These are phyloP conservation scores for Gryon sp. DNA, from an alignment of 1,140 invertebrate species.

Conservation along the genomic window DNA sequence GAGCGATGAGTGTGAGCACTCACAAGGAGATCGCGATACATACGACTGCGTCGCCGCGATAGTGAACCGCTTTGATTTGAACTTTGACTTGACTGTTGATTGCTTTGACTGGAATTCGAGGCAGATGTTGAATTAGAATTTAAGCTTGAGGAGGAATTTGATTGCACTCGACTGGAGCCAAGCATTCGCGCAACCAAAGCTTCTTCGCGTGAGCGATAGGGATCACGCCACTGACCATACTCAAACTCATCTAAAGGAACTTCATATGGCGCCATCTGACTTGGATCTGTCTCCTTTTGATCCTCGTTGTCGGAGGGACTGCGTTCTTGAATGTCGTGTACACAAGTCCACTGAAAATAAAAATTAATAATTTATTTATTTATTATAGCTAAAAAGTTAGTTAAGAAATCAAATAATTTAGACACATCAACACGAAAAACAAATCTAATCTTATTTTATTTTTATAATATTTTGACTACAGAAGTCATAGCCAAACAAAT, in stretches of 20 bases:
- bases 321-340: conserved; percentile 93
- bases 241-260: conserved; percentile 69
- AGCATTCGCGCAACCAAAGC: conserved; percentile 14
- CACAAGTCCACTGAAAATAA: conserved; percentile 89
- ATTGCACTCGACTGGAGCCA: not conserved
- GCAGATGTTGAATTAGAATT: not conserved
- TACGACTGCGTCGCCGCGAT: conserved; percentile 28
- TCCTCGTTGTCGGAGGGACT: conserved; percentile 69
- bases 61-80: conserved; percentile 8
- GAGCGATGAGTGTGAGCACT: conserved; percentile 12
- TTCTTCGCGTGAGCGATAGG: not conserved
- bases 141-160: not conserved
- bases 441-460: too few relatives aligned
- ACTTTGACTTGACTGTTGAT: not conserved
- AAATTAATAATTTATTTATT: too few relatives aligned
- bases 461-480: too few relatives aligned
- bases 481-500: too few relatives aligned
- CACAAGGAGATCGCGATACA: conserved; percentile 7
- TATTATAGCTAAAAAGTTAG: too few relatives aligned
- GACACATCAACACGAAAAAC: too few relatives aligned
- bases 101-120: not conserved
- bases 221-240: not conserved
- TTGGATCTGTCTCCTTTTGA: conserved; percentile 71
- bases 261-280: conserved; percentile 68
- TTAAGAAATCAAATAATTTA: too few relatives aligned